Evolutionary conservation across 2,797 vertebrate species (phyloP), one percentile per base, ranked within the genome.

Genomic region (Pelochelys cantorii): DNA sequence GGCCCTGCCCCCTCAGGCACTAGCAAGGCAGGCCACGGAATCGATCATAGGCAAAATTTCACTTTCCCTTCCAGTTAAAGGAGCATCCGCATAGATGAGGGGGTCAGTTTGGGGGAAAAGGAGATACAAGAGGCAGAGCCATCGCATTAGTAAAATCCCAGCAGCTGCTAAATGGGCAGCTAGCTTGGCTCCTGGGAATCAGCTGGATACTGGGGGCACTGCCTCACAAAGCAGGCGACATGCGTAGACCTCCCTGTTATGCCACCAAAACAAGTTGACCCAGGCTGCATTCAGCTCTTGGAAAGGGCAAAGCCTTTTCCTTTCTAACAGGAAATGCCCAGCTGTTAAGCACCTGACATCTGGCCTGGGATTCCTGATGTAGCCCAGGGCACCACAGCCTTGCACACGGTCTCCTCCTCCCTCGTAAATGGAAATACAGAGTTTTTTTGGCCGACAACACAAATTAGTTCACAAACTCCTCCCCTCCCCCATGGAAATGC

Each of bases 121-220:
- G 2, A 71, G n/a, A 37, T 34, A 37, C n/a, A 71, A 9, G 65
- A 22, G 17, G 60, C 52, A 95, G 48, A 15, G 48, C 27, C 6
- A 90, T 22, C 34, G 59, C 13, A 13, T 7, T 3, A 13, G 81
- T 81, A 79, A 60, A 83, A 18, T 15, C 80, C 59, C 4, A 22
- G 23, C 1, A 0, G 9, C 31, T 52, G 31, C 29, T 1, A 57
- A 65, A 65, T 12, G 5, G 0, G 0, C 2, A 11, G 14, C 42
- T 42, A 75, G 48, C 27, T 29, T 22, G 74, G 79, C 52, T 23
- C 52, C 54, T 1, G 56, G 74, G 87, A 90, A 74, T 10, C 68
- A 81, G 10, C n/a, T 79, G n/a, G 68, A 71, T 34, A 68, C n/a
- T 11, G 34, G 57, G 20, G 34, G 80, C 65, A 71, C 53, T 7